phyloP scores from a whole-genome alignment of 2,113 vertebrate species.

The Alligator mississippiensis region DNA sequence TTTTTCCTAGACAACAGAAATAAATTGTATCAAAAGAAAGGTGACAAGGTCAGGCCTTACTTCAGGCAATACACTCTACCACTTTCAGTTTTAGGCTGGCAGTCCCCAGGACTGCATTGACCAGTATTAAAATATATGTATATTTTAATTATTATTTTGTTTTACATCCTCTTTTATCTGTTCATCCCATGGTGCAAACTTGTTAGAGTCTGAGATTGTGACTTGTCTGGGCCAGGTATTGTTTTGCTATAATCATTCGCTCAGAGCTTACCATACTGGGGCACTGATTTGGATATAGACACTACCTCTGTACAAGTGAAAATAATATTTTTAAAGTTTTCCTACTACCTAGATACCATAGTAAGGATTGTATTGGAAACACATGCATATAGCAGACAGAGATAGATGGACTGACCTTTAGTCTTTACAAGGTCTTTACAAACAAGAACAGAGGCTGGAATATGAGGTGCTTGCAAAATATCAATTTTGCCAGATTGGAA shows the following conservation, averaged over 20 bases:
- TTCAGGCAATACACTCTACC: not conserved
- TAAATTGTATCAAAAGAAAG: not conserved
- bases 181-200: not conserved
- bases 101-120: not conserved
- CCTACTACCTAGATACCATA: not conserved
- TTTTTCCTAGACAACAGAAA: not conserved
- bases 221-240: not conserved
- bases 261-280: not conserved
- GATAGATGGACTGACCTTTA: conserved; percentile 17
- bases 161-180: not conserved
- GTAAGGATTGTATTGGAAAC: not conserved
- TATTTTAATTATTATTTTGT: not conserved
- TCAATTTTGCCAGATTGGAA: not conserved
- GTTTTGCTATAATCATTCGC: not conserved
- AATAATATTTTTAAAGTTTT: not conserved
- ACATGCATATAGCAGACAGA: not conserved
- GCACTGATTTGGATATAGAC: not conserved
- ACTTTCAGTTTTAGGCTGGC: not conserved
- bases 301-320: not conserved
- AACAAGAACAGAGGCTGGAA: not conserved
- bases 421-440: conserved; percentile 13
- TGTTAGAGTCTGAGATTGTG: not conserved
- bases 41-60: not conserved
- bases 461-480: not conserved
- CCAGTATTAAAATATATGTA: not conserved